A percentile compares a stretch with the other conserved stretches of the same genome.
phyloP scores from a whole-genome alignment of 2,113 vertebrate species.

The Chrysemys picta region DNA sequence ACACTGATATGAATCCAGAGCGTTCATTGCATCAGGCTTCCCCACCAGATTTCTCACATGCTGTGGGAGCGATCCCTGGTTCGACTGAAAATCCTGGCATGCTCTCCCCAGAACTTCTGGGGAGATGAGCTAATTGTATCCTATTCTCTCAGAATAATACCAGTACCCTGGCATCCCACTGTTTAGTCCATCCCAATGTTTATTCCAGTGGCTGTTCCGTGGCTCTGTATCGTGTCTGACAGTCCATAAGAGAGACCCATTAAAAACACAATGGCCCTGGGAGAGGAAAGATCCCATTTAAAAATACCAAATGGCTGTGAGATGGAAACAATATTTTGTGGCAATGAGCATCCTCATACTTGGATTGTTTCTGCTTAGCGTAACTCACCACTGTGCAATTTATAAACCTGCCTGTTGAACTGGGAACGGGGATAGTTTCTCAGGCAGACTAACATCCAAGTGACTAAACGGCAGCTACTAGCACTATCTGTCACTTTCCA shows the following conservation, averaged over 20 bases:
- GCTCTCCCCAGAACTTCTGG: fast-evolving
- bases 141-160: background rate
- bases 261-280: background rate
- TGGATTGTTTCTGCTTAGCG: background rate
- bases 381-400: background rate
- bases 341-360: background rate
- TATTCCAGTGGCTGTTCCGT: background rate
- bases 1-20: background rate
- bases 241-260: background rate
- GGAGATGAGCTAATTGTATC: background rate
- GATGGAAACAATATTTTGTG: background rate
- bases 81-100: background rate
- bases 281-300: background rate
- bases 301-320: background rate
- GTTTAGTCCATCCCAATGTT: background rate
- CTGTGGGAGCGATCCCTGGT: background rate
- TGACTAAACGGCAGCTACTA: constrained; percentile 37
- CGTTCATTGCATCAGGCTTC: background rate
- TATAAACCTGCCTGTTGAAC: constrained; percentile 31
- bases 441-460: background rate
- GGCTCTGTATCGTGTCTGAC: background rate
- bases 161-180: fast-evolving
- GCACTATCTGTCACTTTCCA: constrained; percentile 30
- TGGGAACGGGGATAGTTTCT: constrained; percentile 26
- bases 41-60: background rate